These are phyloP conservation scores for Vandiemenella viatica DNA, from an alignment of 2,888 invertebrate species.

Conservation along the genomic window DNA sequence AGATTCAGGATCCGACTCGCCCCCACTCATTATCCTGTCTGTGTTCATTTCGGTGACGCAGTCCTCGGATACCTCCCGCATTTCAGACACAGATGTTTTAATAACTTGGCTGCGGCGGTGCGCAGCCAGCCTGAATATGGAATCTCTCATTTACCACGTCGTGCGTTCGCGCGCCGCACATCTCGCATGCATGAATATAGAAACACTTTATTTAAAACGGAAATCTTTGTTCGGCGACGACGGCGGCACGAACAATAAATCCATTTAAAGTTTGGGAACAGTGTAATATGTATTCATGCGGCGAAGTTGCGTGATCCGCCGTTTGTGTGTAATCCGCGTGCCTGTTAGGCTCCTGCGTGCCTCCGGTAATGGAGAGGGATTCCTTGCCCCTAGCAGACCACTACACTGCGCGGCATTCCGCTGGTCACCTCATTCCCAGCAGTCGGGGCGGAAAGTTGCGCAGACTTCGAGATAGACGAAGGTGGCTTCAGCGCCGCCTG, in stretches of 20 bases:
- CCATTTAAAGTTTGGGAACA: slow-evolving; percentile 16
- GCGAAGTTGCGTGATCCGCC: slow-evolving; percentile 11
- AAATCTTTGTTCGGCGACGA: slow-evolving; percentile 3
- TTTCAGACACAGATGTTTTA: neutral
- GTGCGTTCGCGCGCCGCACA: neutral
- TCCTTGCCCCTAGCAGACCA: neutral
- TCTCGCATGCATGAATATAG: slow-evolving; percentile 5
- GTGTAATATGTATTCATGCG: slow-evolving; percentile 15
- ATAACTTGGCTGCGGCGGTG: neutral
- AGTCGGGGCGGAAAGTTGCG: no score
- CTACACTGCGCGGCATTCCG: neutral
- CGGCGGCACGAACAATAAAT: slow-evolving; percentile 13
- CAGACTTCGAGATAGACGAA: no score
- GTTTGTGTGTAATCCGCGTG: slow-evolving; percentile 10
- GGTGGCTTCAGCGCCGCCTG: no score
- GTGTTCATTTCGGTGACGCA: no score
- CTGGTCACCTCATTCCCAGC: neutral
- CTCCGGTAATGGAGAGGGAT: neutral
- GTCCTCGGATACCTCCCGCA: neutral
- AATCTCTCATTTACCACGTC: slow-evolving; percentile 3
- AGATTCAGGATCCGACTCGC: no score
- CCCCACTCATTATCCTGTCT: no score
- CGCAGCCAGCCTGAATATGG: slow-evolving; percentile 1
- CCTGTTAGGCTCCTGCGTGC: neutral
- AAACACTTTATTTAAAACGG: slow-evolving; percentile 7